These are phyloP conservation scores for Crotophaga sulcirostris DNA, from an alignment of 2,113 vertebrate species.

Conservation along the genomic window DNA sequence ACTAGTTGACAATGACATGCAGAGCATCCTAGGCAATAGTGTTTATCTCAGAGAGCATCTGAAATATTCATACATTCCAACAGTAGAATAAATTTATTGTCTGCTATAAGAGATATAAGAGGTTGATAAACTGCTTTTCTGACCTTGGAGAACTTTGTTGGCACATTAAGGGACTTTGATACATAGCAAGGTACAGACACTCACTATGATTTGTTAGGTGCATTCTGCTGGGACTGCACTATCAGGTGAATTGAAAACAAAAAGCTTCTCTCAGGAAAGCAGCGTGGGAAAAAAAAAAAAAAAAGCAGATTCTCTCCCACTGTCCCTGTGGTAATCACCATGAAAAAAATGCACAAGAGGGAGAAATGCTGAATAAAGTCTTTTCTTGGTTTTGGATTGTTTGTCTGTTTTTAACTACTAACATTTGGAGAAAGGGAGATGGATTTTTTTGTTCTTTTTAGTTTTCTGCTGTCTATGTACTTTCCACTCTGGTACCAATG, in stretches of 20 bases:
- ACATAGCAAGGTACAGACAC: slow-evolving; percentile 66
- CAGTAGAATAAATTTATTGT: slow-evolving; percentile 81
- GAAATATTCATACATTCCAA: slow-evolving; percentile 81
- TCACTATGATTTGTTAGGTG: slow-evolving; percentile 72
- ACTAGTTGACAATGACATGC: slow-evolving; percentile 47
- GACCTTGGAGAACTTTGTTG: slow-evolving; percentile 84
- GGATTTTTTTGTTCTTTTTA: background rate
- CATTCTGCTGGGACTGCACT: slow-evolving; percentile 46
- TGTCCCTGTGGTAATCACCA: background rate
- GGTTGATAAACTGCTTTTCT: slow-evolving; percentile 82
- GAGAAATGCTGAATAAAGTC: background rate
- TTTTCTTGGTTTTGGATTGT: background rate
- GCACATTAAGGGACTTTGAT: slow-evolving; percentile 79
- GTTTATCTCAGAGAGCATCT: slow-evolving; percentile 73
- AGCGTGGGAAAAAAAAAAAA: background rate
- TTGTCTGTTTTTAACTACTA: background rate
- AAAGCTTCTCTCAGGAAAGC: background rate
- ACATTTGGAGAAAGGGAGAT: background rate
- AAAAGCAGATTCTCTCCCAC: background rate
- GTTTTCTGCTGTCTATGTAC: background rate
- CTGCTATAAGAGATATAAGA: slow-evolving; percentile 78
- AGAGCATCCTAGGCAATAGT: slow-evolving; percentile 65
- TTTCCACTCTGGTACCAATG: background rate
- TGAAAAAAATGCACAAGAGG: background rate
- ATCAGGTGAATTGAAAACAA: slow-evolving; percentile 59